These are phyloP conservation scores for Stictocephala bisonia DNA, from an alignment of 2,888 invertebrate species.

Conservation along the genomic window DNA sequence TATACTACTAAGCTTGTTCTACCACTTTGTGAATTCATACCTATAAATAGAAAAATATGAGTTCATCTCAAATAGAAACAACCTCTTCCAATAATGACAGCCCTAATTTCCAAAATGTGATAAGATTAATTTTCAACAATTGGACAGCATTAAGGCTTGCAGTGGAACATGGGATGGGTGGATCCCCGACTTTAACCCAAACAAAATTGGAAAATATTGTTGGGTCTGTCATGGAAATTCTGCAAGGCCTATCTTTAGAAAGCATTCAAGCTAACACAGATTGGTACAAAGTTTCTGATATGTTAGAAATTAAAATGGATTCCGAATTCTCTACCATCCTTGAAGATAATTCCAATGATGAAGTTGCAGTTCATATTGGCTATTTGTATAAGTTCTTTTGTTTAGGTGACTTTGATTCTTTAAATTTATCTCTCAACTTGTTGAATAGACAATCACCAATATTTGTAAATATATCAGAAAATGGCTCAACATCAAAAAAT, in stretches of 20 bases:
- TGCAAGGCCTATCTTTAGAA: not conserved
- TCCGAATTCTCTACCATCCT: conserved; percentile 32
- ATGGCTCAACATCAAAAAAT: too few relatives aligned
- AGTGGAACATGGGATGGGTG: conserved; percentile 40
- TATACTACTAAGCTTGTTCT: too few relatives aligned
- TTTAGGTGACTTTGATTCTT: not conserved
- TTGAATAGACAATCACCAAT: not conserved
- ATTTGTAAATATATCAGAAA: too few relatives aligned
- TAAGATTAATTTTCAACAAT: conserved; percentile 36
- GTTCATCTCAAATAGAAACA: too few relatives aligned
- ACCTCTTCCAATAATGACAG: too few relatives aligned
- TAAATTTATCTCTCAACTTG: not conserved
- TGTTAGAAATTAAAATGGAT: conserved; percentile 10
- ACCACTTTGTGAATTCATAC: too few relatives aligned
- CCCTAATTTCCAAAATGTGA: not conserved
- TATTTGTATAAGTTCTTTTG: conserved; percentile 19
- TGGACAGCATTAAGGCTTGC: conserved; percentile 42
- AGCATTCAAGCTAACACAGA: conserved; percentile 6
- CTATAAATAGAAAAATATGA: too few relatives aligned
- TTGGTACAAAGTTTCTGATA: conserved; percentile 23
- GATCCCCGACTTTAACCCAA: conserved; percentile 9
- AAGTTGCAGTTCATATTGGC: conserved; percentile 22
- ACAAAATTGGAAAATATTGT: not conserved
- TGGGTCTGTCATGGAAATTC: not conserved
- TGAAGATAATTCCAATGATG: conserved; percentile 41